Evolutionary conservation across 2,888 invertebrate species (phyloP), one percentile per base, ranked within the genome.

Genomic region (Eupithecia subumbrata): DNA sequence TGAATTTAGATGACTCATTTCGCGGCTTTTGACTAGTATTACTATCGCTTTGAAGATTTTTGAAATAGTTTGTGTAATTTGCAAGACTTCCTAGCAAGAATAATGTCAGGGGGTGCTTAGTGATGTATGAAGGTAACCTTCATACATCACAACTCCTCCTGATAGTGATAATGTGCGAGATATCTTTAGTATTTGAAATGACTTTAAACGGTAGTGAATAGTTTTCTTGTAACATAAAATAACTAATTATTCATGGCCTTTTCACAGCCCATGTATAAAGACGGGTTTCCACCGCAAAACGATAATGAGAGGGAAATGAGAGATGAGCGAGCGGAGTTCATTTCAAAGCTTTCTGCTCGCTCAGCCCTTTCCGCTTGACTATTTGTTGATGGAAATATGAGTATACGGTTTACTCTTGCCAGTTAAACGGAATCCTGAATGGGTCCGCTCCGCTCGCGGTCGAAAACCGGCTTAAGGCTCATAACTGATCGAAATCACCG

Each of bases 1-100:
- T 78, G 90, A 91, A 91, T 91, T 88, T 90, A 88, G 86, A 91
- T 89, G 86, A 86, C 86, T 86, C 84, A 87, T 88, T 90, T 86
- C 76, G 78, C 11, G 81, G 80, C 75, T 68, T 71, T 66, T 71
- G 70, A 77, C 30, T 70, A 45, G 12, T 68, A 40, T 18, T 67
- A 66, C n/a, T 75, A 63, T 76, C 63, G 66, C 43, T 67, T 74
- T 70, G 45, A 52, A 74, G 40, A 37, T 25, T 70, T 40, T 40
- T 12, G 34, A n/a, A n/a, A 43, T 22, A 43, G 40, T 40, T 68
- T 68, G 22, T 43, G 68, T 9, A 67, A n/a, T 40, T 60, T 25
- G 60, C 25, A 14, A 11, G 11, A 14, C 25, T 60, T 60, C 25
- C 60, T 60, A 60, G 22, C 12, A 56, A 22, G 22, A 56, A 56